Evolutionary conservation across 2,113 vertebrate genomes (phyloP).

Genomic region (Pan troglodytes): DNA sequence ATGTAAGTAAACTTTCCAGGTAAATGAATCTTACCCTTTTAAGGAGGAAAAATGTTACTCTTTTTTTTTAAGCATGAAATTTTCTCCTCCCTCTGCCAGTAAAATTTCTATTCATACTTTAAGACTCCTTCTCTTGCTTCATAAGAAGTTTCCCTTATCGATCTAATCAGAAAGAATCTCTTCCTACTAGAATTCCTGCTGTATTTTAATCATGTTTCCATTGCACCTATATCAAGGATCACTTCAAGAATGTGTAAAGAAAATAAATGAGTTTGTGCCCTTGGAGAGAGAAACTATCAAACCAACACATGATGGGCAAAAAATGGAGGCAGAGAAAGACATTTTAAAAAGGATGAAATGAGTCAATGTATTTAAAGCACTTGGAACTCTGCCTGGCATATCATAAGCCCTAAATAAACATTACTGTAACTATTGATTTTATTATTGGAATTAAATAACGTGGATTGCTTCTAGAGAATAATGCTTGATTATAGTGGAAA

Average conservation of each 20-base stretch:
- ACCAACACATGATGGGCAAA: constrained; percentile 18
- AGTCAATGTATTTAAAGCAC: constrained; percentile 38
- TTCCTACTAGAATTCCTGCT: neutral
- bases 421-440: constrained; percentile 50
- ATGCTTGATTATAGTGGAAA: neutral
- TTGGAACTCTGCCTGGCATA: constrained; percentile 13
- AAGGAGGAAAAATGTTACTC: neutral
- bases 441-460: constrained; percentile 56
- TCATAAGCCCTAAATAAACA: constrained; percentile 46
- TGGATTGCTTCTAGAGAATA: neutral
- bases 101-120: constrained; percentile 21
- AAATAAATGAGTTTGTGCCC: constrained; percentile 6
- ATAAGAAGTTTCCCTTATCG: neutral
- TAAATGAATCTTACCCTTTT: neutral
- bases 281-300: constrained; percentile 13
- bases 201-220: neutral
- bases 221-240: neutral
- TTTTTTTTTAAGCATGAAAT: neutral
- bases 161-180: neutral
- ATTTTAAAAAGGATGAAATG: constrained; percentile 35
- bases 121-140: neutral
- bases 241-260: neutral
- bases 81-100: neutral
- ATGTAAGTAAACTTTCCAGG: neutral
- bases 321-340: neutral